Base-by-base conservation (phyloP, 2,113 vertebrate genomes). In the Mastomys coucha region DNA sequence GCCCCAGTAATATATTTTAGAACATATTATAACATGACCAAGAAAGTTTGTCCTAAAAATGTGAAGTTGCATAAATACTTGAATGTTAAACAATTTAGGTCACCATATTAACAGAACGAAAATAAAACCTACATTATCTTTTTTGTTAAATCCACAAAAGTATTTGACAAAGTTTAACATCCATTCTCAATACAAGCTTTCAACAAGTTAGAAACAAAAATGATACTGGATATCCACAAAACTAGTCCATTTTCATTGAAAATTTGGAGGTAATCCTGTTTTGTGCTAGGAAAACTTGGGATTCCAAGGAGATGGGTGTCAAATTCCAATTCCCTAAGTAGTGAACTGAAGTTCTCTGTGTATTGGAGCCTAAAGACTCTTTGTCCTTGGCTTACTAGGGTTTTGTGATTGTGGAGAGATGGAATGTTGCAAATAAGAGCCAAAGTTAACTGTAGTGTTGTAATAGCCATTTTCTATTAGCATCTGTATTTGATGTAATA, bases 51-150 rank as follows among this genome's bases (percentile, higher is more conserved):
- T 73, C 28, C 14, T 22, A 65, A 63, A 95, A 94, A 78, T 28
- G 73, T 36, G 39, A 92, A 33, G 20, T 86, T 85, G 22, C 65
- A 24, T 91, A 91, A 90, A 67, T 51, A 72, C 76, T 81, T 76
- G 81, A 96, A 76, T 94, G 45, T 73, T 16, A 82, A 65, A 85
- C 80, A 81, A 76, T 42, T 91, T 75, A 94, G 78, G 4, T 88
- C 63, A 91, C 33, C 60, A 17, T 36, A 84, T 45, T 90, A 69
- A 78, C 4, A 67, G 56, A 95, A 90, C n/a, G 94, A 85, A 81
- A 77, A 60, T 0, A 58, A 89, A 92, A 89, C 31, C 53, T 69
- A 3, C 26, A n/a, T 33, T 28, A 58, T 78, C 26, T 28, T 95
- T 95, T 75, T 53, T 78, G 65, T 81, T 85, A 94, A 86, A 86